Evolutionary conservation across 2,797 vertebrate species (phyloP), one percentile per base, ranked within the genome.

Genomic region (Coracias cyanogaster): DNA sequence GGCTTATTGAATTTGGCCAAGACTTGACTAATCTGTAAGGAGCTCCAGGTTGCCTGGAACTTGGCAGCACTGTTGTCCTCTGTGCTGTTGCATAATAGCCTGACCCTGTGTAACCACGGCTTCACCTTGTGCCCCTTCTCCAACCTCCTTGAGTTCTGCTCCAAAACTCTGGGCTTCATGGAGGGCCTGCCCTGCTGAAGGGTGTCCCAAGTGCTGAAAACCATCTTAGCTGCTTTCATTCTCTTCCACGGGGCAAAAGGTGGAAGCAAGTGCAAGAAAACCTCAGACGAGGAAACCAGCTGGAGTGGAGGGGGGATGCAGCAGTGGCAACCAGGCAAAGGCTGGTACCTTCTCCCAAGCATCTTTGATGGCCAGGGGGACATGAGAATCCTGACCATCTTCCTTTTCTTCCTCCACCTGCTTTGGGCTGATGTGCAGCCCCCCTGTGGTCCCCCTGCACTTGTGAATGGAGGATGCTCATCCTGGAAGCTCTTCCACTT

Each of bases 31-130:
- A 96, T 96, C 90, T 92, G 91, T 96, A 97, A 96, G 66, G 91
- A 97, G 91, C 93, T 93, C 95, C 96, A 97, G 97, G 95, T 97
- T 97, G 96, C 96, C 97, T 90, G 90, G 95, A 96, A 97, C 93
- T 97, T 98, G 97, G 96, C 96, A 93, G 52, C 3, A 2, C 66
- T 0, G 17, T 80, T 0, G 26, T 94, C 90, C 70, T 77, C 37
- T 49, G 76, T 65, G 89, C 73, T 18, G 57, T 97, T 95, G 84
- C 82, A 89, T 97, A 97, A 97, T 79, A 82, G 46, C 64, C 72
- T 97, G 95, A 90, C 88, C 93, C 78, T 3, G 2, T 1, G 28
- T 94, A 96, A 81, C 90, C 86, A 93, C n/a, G 2, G 66, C 67
- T 86, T 93, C 1, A 4, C 48, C 80, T 86, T 31, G 20, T 3